These are phyloP conservation scores for Drosophila chauvacae DNA, from an alignment of 1,140 invertebrate species.

Conservation along the genomic window DNA sequence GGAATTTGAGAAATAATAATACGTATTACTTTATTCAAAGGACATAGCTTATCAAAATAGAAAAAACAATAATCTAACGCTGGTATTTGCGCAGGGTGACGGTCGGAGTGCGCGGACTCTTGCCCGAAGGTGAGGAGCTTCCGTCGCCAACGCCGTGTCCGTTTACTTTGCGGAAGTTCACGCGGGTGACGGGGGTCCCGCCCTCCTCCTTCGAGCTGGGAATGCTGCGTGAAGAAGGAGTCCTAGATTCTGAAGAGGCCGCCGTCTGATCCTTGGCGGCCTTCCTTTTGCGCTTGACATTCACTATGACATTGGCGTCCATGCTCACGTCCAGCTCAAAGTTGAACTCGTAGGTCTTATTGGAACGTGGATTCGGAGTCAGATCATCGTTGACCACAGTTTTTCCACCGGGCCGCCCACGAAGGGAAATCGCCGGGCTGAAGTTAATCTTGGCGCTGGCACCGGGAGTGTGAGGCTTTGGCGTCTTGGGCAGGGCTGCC, in stretches of 20 bases:
- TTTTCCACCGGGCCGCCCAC: conserved; percentile 55
- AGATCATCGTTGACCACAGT: conserved; percentile 78
- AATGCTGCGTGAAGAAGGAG: conserved; percentile 24
- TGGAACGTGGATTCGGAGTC: conserved; percentile 70
- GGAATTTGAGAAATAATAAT: conserved; percentile 28
- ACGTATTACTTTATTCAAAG: conserved; percentile 22
- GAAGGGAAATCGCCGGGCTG: conserved; percentile 66
- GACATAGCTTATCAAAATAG: conserved; percentile 7
- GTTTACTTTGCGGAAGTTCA: conserved; percentile 68
- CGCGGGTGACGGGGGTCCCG: conserved; percentile 57
- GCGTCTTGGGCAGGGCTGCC: conserved; percentile 1
- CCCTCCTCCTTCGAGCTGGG: conserved; percentile 13
- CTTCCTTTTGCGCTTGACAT: conserved; percentile 82
- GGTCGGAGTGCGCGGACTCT: conserved; percentile 70
- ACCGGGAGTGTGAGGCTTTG: conserved; percentile 28
- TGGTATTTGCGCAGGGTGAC: conserved; percentile 67
- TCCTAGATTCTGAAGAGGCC: not conserved
- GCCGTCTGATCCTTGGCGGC: conserved; percentile 10
- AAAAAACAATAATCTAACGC: conserved; percentile 33
- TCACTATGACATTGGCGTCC: conserved; percentile 84
- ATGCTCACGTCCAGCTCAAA: conserved; percentile 82
- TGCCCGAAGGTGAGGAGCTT: not conserved
- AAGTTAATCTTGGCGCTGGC: conserved; percentile 67
- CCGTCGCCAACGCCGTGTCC: not conserved
- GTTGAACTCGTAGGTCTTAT: conserved; percentile 83